Percentiles rank a stretch among this genome's conserved stretches.
Conservation (phyloP, 2,797 vertebrate species). For the Remorina albescens region DNA sequence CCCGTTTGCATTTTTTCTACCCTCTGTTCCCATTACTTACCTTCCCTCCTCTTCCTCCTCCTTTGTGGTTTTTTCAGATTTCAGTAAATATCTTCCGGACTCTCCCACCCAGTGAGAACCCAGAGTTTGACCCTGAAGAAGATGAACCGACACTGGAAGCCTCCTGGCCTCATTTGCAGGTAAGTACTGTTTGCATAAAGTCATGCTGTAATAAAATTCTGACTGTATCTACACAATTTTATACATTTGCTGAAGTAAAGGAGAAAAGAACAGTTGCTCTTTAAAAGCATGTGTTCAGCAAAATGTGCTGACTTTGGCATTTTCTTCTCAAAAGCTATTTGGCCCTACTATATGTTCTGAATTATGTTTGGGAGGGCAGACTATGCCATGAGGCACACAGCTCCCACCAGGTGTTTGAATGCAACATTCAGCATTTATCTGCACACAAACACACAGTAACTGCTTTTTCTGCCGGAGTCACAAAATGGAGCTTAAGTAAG, state of each 20-base stretch:
- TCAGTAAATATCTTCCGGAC: constrained; percentile 96
- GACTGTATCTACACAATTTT: neutral
- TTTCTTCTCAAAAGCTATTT: neutral
- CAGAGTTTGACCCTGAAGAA: constrained; percentile 94
- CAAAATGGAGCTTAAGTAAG: constrained; percentile 3
- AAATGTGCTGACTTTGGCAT: constrained; percentile 8
- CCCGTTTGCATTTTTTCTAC: constrained; percentile 6
- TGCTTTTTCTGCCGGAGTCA: constrained; percentile 13
- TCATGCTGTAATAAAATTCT: neutral
- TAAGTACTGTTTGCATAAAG: constrained; percentile 46
- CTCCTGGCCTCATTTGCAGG: constrained; percentile 95
- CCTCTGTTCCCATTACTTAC: neutral
- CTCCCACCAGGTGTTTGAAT: constrained; percentile 43
- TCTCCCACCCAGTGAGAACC: constrained; percentile 93
- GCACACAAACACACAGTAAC: constrained; percentile 5
- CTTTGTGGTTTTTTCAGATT: constrained; percentile 80
- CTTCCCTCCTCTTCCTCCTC: neutral
- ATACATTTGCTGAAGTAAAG: neutral
- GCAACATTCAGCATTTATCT: constrained; percentile 37
- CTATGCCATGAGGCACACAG: constrained; percentile 8
- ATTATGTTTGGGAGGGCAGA: constrained; percentile 8
- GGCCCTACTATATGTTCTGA: neutral
- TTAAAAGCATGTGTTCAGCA: neutral
- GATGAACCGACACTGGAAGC: constrained; percentile 94
- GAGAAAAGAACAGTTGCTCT: constrained; percentile 1